These are phyloP conservation scores for Leuctra nigra DNA, from an alignment of 2,888 invertebrate genomes.

Conservation along the genomic window DNA sequence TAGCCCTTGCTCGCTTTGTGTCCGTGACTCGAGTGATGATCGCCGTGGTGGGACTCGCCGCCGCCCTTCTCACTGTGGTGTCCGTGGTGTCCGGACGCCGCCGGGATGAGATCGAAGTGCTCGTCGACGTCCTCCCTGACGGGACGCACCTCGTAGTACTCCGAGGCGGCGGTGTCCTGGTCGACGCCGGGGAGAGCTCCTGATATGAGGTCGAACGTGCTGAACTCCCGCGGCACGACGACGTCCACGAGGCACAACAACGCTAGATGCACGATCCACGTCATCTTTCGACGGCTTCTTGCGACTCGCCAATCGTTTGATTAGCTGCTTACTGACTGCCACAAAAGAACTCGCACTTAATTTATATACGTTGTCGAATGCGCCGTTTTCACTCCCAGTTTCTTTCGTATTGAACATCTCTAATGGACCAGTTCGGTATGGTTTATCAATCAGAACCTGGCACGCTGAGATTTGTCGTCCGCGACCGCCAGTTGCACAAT, in stretches of 20 bases:
- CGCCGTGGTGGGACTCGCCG: conserved; percentile 30
- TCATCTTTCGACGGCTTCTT: too few relatives aligned
- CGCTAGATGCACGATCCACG: conserved; percentile 2
- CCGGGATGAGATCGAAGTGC: conserved; percentile 33
- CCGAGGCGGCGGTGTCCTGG: conserved; percentile 5
- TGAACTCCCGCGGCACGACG: background rate
- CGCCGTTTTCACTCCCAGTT: conserved; percentile 4
- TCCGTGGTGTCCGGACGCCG: conserved; percentile 46
- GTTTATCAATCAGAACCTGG: conserved; percentile 13
- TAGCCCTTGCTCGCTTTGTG: conserved; percentile 75
- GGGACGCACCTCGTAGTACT: conserved; percentile 9
- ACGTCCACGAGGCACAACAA: background rate
- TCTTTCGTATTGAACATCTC: background rate
- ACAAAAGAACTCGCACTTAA: background rate
- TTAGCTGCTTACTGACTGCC: too few relatives aligned
- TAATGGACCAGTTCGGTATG: background rate
- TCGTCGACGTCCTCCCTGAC: conserved; percentile 7
- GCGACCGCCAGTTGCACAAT: background rate
- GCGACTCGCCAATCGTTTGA: too few relatives aligned
- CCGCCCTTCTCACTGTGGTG: conserved; percentile 70
- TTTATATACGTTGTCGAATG: conserved; percentile 1
- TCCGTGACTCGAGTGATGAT: conserved; percentile 46
- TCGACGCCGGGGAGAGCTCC: background rate
- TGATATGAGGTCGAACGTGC: conserved; percentile 8
- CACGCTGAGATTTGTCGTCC: background rate